These are phyloP conservation scores for Ctenomys sociabilis DNA, from an alignment of 2,113 vertebrate species.

Conservation along the genomic window DNA sequence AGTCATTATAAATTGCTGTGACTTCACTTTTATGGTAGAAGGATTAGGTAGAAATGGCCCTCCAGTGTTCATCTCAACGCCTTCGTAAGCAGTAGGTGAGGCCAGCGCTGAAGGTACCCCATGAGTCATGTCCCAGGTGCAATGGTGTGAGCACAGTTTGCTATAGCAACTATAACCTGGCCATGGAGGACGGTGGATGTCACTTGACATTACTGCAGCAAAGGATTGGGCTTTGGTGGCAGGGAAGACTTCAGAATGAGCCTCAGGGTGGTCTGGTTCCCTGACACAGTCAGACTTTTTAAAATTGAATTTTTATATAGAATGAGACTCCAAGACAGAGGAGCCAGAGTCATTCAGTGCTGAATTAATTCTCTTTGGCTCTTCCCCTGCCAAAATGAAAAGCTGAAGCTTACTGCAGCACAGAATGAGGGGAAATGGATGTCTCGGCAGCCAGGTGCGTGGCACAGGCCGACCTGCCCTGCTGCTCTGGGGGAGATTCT, in stretches of 20 bases:
- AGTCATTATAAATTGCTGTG: background rate
- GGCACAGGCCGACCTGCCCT: no score
- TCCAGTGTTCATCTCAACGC: background rate
- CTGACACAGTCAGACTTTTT: background rate
- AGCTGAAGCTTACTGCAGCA: background rate
- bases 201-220: no score
- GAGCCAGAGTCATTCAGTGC: background rate
- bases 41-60: background rate
- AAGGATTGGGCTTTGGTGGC: background rate
- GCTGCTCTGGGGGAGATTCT: background rate
- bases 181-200: no score
- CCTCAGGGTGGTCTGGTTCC: background rate
- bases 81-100: background rate
- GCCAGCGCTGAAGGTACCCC: background rate
- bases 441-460: background rate
- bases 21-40: slow-evolving; percentile 7
- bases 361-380: background rate
- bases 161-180: background rate
- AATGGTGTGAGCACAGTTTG: background rate
- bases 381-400: background rate
- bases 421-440: accelerated
- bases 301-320: background rate
- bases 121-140: background rate
- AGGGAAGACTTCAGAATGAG: no score
- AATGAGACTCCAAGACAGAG: background rate